These are phyloP conservation scores for Corythornis vintsioides DNA, from an alignment of 2,113 vertebrate genomes.

Conservation along the genomic window DNA sequence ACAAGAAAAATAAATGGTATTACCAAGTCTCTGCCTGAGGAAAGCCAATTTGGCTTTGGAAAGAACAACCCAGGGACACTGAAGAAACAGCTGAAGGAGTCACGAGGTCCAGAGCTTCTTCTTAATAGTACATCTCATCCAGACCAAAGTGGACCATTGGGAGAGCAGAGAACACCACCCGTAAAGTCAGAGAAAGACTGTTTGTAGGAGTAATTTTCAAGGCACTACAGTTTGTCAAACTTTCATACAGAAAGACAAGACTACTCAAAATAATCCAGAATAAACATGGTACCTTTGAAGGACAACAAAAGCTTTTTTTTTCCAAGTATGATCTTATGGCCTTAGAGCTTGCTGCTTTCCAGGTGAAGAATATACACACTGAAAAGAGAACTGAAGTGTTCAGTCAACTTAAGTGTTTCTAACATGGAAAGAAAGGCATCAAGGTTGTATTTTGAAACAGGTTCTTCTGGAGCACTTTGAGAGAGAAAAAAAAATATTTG, in stretches of 20 bases:
- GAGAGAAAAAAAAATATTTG: neutral
- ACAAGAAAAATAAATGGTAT: neutral
- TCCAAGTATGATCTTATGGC: neutral
- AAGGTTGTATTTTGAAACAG: neutral
- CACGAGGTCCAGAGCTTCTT: neutral
- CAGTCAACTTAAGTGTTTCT: neutral
- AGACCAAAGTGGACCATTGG: neutral
- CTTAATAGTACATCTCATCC: neutral
- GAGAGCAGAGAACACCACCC: neutral
- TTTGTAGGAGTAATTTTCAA: neutral
- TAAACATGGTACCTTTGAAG: neutral
- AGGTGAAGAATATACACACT: rapidly evolving
- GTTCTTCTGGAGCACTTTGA: neutral
- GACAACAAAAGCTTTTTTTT: neutral
- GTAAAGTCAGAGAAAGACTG: neutral
- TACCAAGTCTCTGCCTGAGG: neutral
- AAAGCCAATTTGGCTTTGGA: neutral
- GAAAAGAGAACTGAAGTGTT: neutral
- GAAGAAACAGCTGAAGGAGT: neutral
- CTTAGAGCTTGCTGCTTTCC: neutral
- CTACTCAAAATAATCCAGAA: neutral
- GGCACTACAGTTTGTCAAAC: neutral
- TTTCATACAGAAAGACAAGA: neutral
- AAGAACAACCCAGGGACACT: neutral
- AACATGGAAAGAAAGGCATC: neutral